Evolutionary conservation across 2,113 vertebrate species (phyloP).

Genomic region (Xiphophorus maculatus): DNA sequence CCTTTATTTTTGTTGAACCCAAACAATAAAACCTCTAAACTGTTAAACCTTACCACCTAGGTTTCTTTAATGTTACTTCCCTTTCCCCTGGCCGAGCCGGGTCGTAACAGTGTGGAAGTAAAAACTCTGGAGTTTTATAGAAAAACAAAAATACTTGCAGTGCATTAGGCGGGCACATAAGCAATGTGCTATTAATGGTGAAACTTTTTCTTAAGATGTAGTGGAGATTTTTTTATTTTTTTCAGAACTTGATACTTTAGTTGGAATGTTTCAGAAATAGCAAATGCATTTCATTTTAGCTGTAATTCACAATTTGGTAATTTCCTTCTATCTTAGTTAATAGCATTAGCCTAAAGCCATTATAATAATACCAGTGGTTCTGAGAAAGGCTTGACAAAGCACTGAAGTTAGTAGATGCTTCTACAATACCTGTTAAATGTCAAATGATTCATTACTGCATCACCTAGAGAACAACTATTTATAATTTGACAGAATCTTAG

Average conservation of each 20-base stretch:
- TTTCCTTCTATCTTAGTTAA: background rate
- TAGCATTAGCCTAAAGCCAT: background rate
- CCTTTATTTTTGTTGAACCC: too few species aligned
- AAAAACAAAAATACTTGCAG: too few species aligned
- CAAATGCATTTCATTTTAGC: background rate
- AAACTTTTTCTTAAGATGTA: background rate
- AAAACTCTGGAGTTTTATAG: too few species aligned
- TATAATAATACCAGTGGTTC: background rate
- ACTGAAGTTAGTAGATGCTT: background rate
- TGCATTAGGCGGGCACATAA: too few species aligned
- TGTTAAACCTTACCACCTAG: too few species aligned
- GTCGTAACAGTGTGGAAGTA: too few species aligned
- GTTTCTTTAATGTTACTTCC: too few species aligned
- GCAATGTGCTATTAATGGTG: too few species aligned
- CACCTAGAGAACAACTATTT: too few species aligned
- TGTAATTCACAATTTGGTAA: background rate
- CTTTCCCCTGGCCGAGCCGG: too few species aligned
- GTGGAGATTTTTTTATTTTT: background rate
- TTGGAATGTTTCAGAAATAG: background rate
- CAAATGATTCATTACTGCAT: background rate
- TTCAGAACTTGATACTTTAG: background rate
- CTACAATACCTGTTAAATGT: background rate
- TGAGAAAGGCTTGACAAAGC: background rate
- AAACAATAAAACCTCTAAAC: too few species aligned
- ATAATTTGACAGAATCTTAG: too few species aligned